phyloP scores from a whole-genome alignment of 2,113 vertebrate species.

The Morone chrysops region DNA sequence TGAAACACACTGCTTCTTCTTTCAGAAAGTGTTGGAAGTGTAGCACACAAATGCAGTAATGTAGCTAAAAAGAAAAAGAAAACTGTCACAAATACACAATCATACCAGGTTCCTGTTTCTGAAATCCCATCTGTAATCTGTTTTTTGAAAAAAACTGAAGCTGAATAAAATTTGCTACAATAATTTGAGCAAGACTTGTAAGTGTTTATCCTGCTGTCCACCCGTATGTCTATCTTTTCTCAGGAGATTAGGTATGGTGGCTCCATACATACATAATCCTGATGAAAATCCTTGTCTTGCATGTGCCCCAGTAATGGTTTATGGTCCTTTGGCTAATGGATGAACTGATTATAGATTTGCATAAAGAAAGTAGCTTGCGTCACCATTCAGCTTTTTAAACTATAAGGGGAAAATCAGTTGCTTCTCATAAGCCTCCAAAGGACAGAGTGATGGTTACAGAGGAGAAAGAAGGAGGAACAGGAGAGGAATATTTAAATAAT shows the following conservation, averaged over 20 bases:
- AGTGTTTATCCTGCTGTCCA: constrained; percentile 6
- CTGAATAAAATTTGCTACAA: background rate
- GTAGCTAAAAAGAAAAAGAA: background rate
- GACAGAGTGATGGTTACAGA: constrained; percentile 18
- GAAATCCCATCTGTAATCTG: background rate
- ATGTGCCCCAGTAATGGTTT: constrained; percentile 63
- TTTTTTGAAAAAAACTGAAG: no score
- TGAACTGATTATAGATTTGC: constrained; percentile 17
- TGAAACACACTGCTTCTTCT: constrained; percentile 7
- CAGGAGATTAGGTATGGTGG: constrained; percentile 33
- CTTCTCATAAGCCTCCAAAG: constrained; percentile 38
- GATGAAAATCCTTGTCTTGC: constrained; percentile 72
- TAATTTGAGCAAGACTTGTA: background rate
- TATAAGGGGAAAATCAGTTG: constrained; percentile 5
- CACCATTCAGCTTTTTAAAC: constrained; percentile 57
- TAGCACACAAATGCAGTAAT: background rate
- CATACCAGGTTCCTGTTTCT: background rate
- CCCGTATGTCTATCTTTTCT: constrained; percentile 24
- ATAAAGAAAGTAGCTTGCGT: constrained; percentile 34
- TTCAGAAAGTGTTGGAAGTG: background rate
- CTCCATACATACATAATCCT: constrained; percentile 69
- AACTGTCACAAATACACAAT: background rate
- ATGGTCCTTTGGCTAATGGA: constrained; percentile 39
- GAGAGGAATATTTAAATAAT: background rate
- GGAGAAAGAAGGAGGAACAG: background rate